Base-by-base conservation (phyloP, 2,888 invertebrate genomes). In the Napeogenes inachia region DNA sequence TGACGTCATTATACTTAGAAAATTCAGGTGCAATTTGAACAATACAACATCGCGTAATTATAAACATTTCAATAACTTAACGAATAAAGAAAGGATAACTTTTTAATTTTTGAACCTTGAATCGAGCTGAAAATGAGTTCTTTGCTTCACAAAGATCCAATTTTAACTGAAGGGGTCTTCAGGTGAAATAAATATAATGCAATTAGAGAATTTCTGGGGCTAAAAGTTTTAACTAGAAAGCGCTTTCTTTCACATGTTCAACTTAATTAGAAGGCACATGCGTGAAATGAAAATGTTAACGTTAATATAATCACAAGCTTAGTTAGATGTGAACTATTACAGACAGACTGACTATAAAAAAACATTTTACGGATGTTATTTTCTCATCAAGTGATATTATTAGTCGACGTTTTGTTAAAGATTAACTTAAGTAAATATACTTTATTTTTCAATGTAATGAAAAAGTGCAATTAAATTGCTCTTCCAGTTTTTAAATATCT, bases 101-200 rank as follows among this genome's bases (percentile, higher is more conserved):
- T 64, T 59, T 57, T 60, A 59, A 12, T 59, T 58, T 38, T 33
- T 21, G 50, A 60, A 62, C 59, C 71, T 76, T 71, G 76, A 80
- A 82, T 79, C 79, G 80, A 79, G 80, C 82, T 81, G 79, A 79
- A 82, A 84, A 83, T 77, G 81, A 79, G 82, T 79, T 78, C 82
- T 84, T 86, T 84, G 80, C 80, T 78, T 87, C 85, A 85, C 86
- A 85, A 77, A 78, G 80, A 81, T 85, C 82, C 85, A 88, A 87
- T 87, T 87, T 86, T 73, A 78, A 81, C 79, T 81, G 77, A 78
- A 71, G 68, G 72, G 75, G 81, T 80, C 84, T 82, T 75, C 83
- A 88, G 87, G 87, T 89, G 84, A 87, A 85, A 87, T 85, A 83
- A 83, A 82, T 83, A 82, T 81, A 86, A 88, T 78, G 80, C 81